These are phyloP conservation scores for Reticulitermes lucifugus DNA, from an alignment of 2,888 invertebrate species.

Conservation along the genomic window DNA sequence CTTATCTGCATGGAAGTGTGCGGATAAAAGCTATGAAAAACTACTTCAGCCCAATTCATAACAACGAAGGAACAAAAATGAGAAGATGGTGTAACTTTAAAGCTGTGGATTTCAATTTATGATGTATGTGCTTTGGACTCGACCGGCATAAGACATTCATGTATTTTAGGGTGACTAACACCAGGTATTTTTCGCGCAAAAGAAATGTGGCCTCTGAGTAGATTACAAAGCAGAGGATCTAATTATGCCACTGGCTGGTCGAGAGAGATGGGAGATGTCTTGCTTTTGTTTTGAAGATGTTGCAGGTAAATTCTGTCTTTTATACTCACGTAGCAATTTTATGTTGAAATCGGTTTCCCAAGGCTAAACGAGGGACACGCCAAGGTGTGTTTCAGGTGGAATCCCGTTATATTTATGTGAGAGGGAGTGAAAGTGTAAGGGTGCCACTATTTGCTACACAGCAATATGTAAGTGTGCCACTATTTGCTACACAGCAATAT, in stretches of 20 bases:
- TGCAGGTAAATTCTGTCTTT: background rate
- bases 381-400: background rate
- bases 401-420: constrained; percentile 5
- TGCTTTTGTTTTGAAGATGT: background rate
- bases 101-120: too few species aligned
- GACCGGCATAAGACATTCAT: too few species aligned
- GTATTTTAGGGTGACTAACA: too few species aligned
- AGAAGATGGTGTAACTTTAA: too few species aligned
- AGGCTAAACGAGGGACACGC: background rate
- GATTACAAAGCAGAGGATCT: background rate
- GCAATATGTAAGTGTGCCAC: background rate
- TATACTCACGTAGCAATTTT: background rate
- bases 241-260: background rate
- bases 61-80: too few species aligned
- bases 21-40: too few species aligned
- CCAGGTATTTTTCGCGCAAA: too few species aligned
- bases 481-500: too few species aligned
- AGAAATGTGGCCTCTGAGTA: too few species aligned
- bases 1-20: too few species aligned
- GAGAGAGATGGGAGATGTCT: background rate
- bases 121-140: too few species aligned
- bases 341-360: constrained; percentile 15
- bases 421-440: background rate
- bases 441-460: background rate
- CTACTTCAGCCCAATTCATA: too few species aligned